These are phyloP conservation scores for Leptodactylus fuscus DNA, from an alignment of 2,113 vertebrate species.

Conservation along the genomic window DNA sequence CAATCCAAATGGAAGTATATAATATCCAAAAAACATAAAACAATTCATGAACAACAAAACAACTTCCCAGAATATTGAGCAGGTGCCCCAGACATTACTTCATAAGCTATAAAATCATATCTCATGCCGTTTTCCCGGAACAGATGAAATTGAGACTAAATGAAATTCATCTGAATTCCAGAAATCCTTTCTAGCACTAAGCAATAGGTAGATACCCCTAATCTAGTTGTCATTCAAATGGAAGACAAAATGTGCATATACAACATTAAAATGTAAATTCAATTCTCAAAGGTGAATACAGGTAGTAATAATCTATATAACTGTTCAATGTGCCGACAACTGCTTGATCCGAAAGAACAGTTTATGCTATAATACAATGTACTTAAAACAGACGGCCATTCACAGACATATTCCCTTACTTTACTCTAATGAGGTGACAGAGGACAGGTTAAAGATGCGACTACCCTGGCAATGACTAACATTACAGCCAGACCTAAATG, in stretches of 20 bases:
- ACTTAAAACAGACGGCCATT: neutral
- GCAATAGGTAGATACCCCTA: conserved; percentile 33
- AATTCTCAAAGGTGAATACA: conserved; percentile 26
- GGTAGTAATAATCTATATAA: conserved; percentile 25
- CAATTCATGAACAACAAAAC: conserved; percentile 31
- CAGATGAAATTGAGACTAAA: conserved; percentile 44
- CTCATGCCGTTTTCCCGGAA: conserved; percentile 35
- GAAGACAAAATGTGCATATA: conserved; percentile 49
- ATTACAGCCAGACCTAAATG: neutral
- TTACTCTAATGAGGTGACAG: neutral
- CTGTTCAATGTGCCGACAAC: conserved; percentile 29
- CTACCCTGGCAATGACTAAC: neutral
- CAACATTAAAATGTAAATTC: conserved; percentile 40
- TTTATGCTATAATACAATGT: conserved; percentile 34
- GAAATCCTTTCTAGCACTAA: conserved; percentile 28
- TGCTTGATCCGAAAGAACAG: neutral
- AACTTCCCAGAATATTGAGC: conserved; percentile 50
- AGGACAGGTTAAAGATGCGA: neutral
- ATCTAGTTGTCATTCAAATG: conserved; percentile 36
- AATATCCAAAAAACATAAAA: neutral
- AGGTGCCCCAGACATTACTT: conserved; percentile 49
- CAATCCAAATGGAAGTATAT: neutral
- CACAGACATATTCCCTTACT: neutral
- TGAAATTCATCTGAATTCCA: conserved; percentile 48
- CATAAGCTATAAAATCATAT: conserved; percentile 52